A percentile compares a stretch with the other conserved stretches of the same genome.
These are phyloP conservation scores for Drosophila bunnanda DNA, from an alignment of 2,888 invertebrate species.

Conservation along the genomic window DNA sequence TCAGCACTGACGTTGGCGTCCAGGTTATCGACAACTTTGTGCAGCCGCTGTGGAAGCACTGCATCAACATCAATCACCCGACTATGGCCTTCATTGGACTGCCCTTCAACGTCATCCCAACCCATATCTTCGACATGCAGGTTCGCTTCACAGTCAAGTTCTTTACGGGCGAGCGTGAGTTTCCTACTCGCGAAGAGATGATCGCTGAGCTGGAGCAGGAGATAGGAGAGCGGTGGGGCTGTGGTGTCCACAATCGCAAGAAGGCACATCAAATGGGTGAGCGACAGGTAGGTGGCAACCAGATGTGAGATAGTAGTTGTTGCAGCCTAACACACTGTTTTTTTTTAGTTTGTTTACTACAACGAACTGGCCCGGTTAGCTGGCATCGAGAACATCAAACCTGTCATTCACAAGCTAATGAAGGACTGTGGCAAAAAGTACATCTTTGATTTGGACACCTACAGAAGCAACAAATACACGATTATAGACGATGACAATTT, in stretches of 20 bases:
- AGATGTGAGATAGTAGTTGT: no score
- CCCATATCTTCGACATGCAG: slow-evolving; percentile 93
- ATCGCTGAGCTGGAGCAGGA: slow-evolving; percentile 87
- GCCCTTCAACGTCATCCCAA: slow-evolving; percentile 91
- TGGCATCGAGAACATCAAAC: slow-evolving; percentile 87
- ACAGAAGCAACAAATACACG: slow-evolving; percentile 87
- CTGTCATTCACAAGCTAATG: slow-evolving; percentile 90
- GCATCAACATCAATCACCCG: slow-evolving; percentile 92
- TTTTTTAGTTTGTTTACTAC: slow-evolving; percentile 88
- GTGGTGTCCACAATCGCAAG: slow-evolving; percentile 85
- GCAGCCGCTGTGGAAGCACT: slow-evolving; percentile 93
- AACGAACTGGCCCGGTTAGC: slow-evolving; percentile 88
- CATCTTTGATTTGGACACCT: slow-evolving; percentile 87
- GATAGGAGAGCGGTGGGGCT: slow-evolving; percentile 86
- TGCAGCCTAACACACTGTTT: neutral
- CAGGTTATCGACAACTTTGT: slow-evolving; percentile 91
- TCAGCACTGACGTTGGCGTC: slow-evolving; percentile 88
- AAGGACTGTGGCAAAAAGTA: slow-evolving; percentile 88
- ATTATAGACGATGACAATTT: slow-evolving; percentile 88
- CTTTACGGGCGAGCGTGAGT: slow-evolving; percentile 87
- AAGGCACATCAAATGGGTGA: slow-evolving; percentile 89
- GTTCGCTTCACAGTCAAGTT: slow-evolving; percentile 87
- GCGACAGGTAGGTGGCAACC: slow-evolving; percentile 75
- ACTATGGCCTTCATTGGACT: slow-evolving; percentile 93
- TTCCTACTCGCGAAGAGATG: slow-evolving; percentile 89